Evolutionary conservation across 2,888 invertebrate species (phyloP).

Genomic region (Strigamia maritima): DNA sequence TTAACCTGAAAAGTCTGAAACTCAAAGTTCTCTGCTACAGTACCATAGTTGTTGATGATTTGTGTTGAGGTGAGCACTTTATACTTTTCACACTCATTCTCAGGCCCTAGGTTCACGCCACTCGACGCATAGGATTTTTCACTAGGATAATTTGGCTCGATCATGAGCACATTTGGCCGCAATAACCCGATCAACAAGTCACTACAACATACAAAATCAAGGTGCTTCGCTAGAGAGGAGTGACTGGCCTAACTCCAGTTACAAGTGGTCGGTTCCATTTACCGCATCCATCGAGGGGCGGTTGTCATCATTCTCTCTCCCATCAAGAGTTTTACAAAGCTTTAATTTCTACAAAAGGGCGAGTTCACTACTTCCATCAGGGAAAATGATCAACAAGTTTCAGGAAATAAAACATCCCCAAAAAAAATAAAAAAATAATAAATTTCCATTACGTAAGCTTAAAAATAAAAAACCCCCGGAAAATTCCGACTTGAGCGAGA

Average conservation of each 20-base stretch:
- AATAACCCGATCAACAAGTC: slow-evolving; percentile 13
- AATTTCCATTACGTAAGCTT: neutral
- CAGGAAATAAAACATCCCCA: neutral
- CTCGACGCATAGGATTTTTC: slow-evolving; percentile 9
- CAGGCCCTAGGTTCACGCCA: neutral
- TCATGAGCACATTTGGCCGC: slow-evolving; percentile 28
- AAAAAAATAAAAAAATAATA: neutral
- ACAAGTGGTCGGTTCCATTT: slow-evolving; percentile 14
- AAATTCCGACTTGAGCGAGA: no score
- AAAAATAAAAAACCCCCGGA: neutral
- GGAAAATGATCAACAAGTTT: slow-evolving; percentile 10
- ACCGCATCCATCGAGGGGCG: neutral
- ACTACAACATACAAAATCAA: slow-evolving; percentile 19
- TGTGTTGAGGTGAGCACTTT: slow-evolving; percentile 24
- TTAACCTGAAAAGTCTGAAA: slow-evolving; percentile 20
- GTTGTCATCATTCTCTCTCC: neutral
- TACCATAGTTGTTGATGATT: slow-evolving; percentile 2
- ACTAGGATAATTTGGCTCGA: slow-evolving; percentile 26
- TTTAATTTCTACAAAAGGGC: slow-evolving; percentile 10
- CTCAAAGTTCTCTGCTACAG: neutral
- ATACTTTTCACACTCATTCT: slow-evolving; percentile 3
- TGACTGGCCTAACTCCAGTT: slow-evolving; percentile 35
- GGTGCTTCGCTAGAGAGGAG: slow-evolving; percentile 20
- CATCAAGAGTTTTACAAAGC: neutral
- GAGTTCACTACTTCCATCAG: slow-evolving; percentile 10